Evolutionary conservation across 2,797 vertebrate genomes (phyloP), one percentile per base, ranked within the genome.

Genomic region (Parambassis ranga): DNA sequence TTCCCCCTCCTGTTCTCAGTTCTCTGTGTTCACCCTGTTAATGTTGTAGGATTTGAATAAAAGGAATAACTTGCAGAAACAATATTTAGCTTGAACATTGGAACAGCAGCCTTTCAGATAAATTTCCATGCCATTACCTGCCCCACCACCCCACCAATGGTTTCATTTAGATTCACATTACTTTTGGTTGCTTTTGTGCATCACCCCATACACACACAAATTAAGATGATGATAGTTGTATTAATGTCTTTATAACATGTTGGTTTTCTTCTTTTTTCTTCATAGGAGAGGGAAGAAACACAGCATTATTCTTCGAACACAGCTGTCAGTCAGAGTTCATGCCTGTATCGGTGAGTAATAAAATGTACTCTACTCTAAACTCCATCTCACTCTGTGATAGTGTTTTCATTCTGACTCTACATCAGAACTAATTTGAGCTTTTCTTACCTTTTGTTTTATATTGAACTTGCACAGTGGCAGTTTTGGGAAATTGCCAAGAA

Each of bases 251-350:
- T 28, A 0, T 69, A 59, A 68, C 53, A 65, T 58, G 50, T 51
- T 10, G 46, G 30, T 51, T 58, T 70, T 62, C 24, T 66, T 71
- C 41, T 66, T 38, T 38, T 74, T 35, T 71, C 36, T 77, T 74
- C 26, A 48, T 70, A 97, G 96, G 83, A 92, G 94, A 52, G 94
- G 94, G 49, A 97, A 93, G 91, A 97, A 97, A 70, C 94, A 97
- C 89, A 94, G 95, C 71, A 91, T 99, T 71, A 93, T 99, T 86
- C 87, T 99, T 11, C 93, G 97, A 75, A 98, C 96, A 2, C 96
- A 98, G 84, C 92, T 99, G n/a, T 98, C 97, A 0, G 95, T 99
- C 81, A 92, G 97, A 91, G 97, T 98, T 67, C 96, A 99, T 6
- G 94, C 96, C 85, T 98, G 97, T 84, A 98, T 99, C 2, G 97